These are phyloP conservation scores for Pseudoatta argentina DNA, from an alignment of 1,140 invertebrate species.

Conservation along the genomic window DNA sequence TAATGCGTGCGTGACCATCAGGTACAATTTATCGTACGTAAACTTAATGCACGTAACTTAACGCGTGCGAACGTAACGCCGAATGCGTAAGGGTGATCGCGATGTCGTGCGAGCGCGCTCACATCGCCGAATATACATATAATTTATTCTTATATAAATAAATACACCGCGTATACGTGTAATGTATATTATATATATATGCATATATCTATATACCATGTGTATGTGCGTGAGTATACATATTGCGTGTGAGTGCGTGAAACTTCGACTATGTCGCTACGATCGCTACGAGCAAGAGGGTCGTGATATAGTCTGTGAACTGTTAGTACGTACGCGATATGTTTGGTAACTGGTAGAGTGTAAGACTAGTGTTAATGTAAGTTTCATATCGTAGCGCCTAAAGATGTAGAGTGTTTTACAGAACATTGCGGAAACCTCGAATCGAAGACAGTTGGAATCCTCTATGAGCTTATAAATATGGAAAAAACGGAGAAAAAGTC, in stretches of 20 bases:
- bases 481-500: constrained; percentile 2
- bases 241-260: constrained; percentile 34
- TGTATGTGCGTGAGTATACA: constrained; percentile 24
- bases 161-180: constrained; percentile 30
- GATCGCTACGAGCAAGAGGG: constrained; percentile 57
- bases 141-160: constrained; percentile 53
- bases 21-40: constrained; percentile 76
- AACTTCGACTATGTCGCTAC: constrained; percentile 39
- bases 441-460: background rate
- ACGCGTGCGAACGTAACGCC: constrained; percentile 54
- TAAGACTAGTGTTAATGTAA: constrained; percentile 77
- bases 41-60: constrained; percentile 63
- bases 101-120: constrained; percentile 23
- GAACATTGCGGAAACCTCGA: background rate
- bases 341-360: constrained; percentile 74
- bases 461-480: background rate
- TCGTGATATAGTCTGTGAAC: constrained; percentile 35
- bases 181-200: constrained; percentile 31
- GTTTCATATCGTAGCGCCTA: constrained; percentile 26
- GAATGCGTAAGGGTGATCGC: constrained; percentile 46
- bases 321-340: constrained; percentile 70
- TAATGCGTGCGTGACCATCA: constrained; percentile 75
- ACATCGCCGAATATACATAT: constrained; percentile 34
- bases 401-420: background rate
- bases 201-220: constrained; percentile 19